Base-by-base conservation (phyloP, 1,140 invertebrate genomes). In the Amyelois transitella region DNA sequence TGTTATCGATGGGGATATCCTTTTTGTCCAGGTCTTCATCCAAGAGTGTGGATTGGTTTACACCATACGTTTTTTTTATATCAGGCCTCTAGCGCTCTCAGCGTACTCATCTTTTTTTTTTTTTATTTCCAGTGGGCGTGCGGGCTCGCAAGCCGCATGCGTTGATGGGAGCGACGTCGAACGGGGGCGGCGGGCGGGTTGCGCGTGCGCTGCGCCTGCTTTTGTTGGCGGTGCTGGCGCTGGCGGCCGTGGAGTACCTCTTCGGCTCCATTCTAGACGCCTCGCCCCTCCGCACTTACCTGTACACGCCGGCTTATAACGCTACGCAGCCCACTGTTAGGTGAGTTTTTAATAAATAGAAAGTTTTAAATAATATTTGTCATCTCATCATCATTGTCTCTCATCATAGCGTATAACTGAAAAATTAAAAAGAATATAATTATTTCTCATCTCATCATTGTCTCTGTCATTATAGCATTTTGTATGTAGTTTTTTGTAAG, bases 181-280 rank as follows among this genome's bases (percentile, higher is more conserved):
- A 58, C 68, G 57, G 65, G 43, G 72, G 77, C 73, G 77, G 74
- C 62, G 75, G 80, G 70, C 71, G 81, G 72, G 73, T 77, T 69
- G 69, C 75, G 73, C 81, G 81, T 60, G 83, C 81, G 69, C 75
- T 84, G 38, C 79, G 83, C 60, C 76, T 84, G 58, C 75, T 86
- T 43, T 56, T 86, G 17, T 69, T 87, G 54, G 54, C 77, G 54
- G 81, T 85, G 60, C 68, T 85, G 53, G 77, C 80, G 48, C 72
- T 85, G 2, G 80, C 81, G 12, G 84, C 81, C 7, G 77, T 86
- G 17, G 81, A 86, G 62, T 86, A 79, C 66, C 73, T 87, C 53
- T 85, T 82, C 68, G 81, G 84, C 47, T 78, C 80, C 58, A 81
- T 86, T 22, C 70, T 85, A 17, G 80, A 84, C 66, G 81, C 83